phyloP scores from a whole-genome alignment of 2,888 invertebrate genomes.

The Apamea crenata region DNA sequence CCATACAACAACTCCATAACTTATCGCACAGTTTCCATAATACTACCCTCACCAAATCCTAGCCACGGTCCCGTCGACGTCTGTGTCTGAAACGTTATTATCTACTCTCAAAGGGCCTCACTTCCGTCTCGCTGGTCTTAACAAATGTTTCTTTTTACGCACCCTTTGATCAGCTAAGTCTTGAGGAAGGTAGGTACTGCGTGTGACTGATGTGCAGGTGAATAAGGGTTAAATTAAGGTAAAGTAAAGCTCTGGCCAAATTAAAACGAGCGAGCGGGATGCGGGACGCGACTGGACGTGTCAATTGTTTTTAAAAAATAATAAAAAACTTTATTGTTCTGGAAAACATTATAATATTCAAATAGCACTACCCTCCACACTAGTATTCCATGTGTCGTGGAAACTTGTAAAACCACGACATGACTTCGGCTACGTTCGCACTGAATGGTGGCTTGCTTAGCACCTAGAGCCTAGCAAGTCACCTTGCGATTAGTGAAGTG shows the following conservation, averaged over 20 bases:
- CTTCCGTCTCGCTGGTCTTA: slow-evolving; percentile 83
- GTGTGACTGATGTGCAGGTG: slow-evolving; percentile 47
- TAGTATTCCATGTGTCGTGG: not conserved
- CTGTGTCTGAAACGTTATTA: slow-evolving; percentile 87
- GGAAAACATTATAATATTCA: not conserved
- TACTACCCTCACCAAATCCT: slow-evolving; percentile 73
- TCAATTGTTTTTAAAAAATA: not conserved
- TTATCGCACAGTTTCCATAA: slow-evolving; percentile 62
- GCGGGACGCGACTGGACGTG: not conserved
- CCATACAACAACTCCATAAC: not conserved
- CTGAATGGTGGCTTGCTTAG: no score
- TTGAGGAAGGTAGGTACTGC: slow-evolving; percentile 48
- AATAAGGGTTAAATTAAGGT: slow-evolving; percentile 30
- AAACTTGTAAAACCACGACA: no score
- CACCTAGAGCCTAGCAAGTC: not conserved
- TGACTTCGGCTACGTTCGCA: no score
- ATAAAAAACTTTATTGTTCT: no score
- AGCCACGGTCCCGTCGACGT: slow-evolving; percentile 70
- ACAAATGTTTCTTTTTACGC: slow-evolving; percentile 82
- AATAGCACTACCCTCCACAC: not conserved
- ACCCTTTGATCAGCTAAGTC: slow-evolving; percentile 63
- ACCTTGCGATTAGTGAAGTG: not conserved
- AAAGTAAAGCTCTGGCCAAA: not conserved
- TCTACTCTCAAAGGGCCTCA: slow-evolving; percentile 85
- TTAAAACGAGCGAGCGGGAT: not conserved